Evolutionary conservation across 2,113 vertebrate species (phyloP).

Genomic region (Macquaria australasica): DNA sequence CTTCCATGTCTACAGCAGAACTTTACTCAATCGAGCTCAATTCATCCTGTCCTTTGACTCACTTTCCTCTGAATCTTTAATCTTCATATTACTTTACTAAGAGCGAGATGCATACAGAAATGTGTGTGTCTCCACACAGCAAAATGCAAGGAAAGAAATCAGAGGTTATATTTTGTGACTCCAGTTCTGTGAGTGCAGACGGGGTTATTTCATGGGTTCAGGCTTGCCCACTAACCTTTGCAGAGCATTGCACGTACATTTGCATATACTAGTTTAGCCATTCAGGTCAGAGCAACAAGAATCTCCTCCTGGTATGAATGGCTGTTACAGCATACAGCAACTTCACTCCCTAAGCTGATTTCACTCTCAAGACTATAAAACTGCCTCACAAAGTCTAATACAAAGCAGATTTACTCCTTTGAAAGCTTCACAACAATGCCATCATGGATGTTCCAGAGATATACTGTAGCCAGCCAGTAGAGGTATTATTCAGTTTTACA

Average conservation of each 20-base stretch:
- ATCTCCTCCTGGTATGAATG: not conserved
- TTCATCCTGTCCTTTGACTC: not conserved
- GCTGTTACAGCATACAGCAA: not conserved
- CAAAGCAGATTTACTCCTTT: slow-evolving; percentile 14
- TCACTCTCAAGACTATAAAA: slow-evolving; percentile 9
- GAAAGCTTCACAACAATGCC: not conserved
- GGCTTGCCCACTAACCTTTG: not conserved
- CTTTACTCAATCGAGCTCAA: not conserved
- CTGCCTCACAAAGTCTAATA: not conserved
- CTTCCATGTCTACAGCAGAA: too few species aligned
- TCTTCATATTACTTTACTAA: not conserved
- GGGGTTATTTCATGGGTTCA: not conserved
- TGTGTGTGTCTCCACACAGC: not conserved
- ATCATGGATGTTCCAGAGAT: slow-evolving; percentile 12
- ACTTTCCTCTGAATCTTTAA: not conserved
- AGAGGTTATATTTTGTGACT: not conserved
- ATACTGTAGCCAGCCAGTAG: too few species aligned
- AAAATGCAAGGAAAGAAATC: not conserved
- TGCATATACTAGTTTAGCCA: not conserved
- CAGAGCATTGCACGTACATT: slow-evolving; percentile 3
- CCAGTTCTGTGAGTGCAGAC: not conserved
- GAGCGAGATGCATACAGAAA: not conserved
- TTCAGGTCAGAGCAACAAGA: not conserved
- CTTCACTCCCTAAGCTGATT: not conserved
- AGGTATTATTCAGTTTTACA: slow-evolving; percentile 7